Conservation (phyloP, 2,113 vertebrate species). For the Ifrita kowaldi region DNA sequence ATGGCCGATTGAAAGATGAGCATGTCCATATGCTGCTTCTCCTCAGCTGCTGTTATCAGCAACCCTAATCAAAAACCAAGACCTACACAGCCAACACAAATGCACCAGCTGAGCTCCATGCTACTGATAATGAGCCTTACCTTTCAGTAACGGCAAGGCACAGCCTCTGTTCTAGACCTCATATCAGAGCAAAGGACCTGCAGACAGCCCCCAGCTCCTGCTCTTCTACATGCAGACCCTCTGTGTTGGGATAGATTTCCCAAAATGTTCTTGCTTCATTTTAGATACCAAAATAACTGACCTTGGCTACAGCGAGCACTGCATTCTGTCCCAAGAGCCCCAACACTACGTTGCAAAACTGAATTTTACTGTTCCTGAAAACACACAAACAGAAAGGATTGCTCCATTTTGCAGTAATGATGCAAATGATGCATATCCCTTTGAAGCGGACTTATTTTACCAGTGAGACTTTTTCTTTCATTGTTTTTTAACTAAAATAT, state of each 20-base stretch:
- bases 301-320: accelerated
- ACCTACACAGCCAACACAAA: background rate
- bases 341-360: accelerated
- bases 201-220: background rate
- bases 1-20: background rate
- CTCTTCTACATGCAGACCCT: background rate
- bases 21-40: background rate
- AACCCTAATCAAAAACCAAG: background rate
- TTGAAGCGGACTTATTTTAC: background rate
- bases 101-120: background rate
- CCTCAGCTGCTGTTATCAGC: background rate
- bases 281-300: background rate
- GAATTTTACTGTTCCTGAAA: background rate
- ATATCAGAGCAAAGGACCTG: background rate
- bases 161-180: background rate
- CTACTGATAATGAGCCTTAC: background rate
- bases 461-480: background rate
- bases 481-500: background rate
- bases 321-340: background rate
- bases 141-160: background rate
- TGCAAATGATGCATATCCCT: background rate
- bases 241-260: background rate
- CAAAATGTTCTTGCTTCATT: background rate
- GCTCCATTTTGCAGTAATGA: background rate
- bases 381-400: background rate